A percentile compares a stretch with the other conserved stretches of the same genome.
These are phyloP conservation scores for Drosophila melanocephala DNA, from an alignment of 2,888 invertebrate species.

Conservation along the genomic window DNA sequence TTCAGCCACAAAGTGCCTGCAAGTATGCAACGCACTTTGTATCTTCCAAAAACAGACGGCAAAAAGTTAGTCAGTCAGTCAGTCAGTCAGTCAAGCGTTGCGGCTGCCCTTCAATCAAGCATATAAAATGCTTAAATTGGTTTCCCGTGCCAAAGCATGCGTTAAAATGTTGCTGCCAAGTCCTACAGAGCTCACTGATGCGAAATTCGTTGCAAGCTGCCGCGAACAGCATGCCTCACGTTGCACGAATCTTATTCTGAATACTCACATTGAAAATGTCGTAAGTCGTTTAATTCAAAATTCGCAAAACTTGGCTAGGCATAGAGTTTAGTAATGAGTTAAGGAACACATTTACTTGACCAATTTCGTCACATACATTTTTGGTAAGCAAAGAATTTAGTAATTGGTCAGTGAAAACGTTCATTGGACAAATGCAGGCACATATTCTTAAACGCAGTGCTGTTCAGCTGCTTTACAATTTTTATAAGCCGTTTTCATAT, in stretches of 20 bases:
- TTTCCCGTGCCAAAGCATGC: constrained; percentile 60
- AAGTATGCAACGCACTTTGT: constrained; percentile 38
- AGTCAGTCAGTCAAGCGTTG: constrained; percentile 22
- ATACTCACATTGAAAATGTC: neutral
- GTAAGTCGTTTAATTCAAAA: neutral
- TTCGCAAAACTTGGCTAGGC: neutral
- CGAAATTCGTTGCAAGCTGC: constrained; percentile 26
- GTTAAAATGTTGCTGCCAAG: constrained; percentile 51
- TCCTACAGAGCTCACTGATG: constrained; percentile 5
- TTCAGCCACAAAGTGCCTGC: constrained; percentile 28
- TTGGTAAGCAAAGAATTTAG: neutral
- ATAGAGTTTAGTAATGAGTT: too few relatives aligned
- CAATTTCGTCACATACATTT: neutral
- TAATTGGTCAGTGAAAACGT: neutral
- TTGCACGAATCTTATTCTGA: constrained; percentile 4
- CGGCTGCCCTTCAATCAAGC: constrained; percentile 36
- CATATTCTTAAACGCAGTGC: neutral
- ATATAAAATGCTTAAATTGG: constrained; percentile 57
- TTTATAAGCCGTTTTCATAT: constrained; percentile 10
- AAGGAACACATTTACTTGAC: neutral
- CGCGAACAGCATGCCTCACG: constrained; percentile 6
- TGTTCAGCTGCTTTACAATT: neutral
- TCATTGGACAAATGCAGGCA: neutral
- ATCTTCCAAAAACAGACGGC: constrained; percentile 10
- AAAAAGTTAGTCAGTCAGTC: constrained; percentile 5